Conservation (phyloP, 2,113 vertebrate species). For the Protobothrops flavoviridis region DNA sequence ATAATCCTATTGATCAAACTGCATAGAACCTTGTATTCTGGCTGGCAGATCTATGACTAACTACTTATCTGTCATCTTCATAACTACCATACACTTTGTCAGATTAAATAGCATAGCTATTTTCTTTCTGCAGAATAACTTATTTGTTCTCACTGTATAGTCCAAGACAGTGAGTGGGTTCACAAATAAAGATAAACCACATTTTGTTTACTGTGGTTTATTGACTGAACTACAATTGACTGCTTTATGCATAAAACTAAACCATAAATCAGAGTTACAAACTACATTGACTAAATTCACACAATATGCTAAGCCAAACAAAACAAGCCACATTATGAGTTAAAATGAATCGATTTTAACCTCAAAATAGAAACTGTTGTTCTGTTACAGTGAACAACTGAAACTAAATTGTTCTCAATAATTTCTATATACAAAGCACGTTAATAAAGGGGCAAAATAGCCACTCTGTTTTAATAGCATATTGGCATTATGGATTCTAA, state of each 20-base stretch:
- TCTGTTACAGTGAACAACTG: not conserved
- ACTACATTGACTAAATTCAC: not conserved
- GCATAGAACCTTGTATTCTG: not conserved
- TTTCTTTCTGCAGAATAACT: not conserved
- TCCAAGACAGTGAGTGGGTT: not conserved
- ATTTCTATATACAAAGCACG: not conserved
- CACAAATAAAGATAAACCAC: not conserved
- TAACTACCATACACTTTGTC: not conserved
- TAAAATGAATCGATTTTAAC: not conserved
- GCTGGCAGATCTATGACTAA: not conserved
- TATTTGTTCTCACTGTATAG: not conserved
- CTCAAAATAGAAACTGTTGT: not conserved
- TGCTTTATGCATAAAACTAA: not conserved
- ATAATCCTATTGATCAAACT: not conserved
- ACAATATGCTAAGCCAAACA: not conserved
- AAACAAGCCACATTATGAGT: not conserved
- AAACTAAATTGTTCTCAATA: not conserved
- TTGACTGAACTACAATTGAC: not conserved
- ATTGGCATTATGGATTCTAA: not conserved
- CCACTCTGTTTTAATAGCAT: not conserved
- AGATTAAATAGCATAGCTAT: not conserved
- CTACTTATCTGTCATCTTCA: not conserved
- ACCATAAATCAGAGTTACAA: not conserved
- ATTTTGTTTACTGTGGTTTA: not conserved
- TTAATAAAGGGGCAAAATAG: not conserved